Conservation (phyloP, 1,140 invertebrate species). For the Acromyrmex echinatior region DNA sequence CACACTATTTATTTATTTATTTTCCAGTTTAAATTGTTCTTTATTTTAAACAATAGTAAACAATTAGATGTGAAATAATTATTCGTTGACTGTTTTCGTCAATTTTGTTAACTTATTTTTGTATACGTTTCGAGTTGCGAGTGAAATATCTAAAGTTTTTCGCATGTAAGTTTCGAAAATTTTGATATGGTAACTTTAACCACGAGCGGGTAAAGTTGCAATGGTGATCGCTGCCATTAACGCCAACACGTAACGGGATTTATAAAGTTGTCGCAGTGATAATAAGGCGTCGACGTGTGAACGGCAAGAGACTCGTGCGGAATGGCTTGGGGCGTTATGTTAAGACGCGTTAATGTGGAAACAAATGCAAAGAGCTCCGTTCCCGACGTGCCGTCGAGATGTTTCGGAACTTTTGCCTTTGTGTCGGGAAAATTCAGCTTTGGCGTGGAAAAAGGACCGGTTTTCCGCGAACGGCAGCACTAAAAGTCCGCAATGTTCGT, state of each 20-base stretch:
- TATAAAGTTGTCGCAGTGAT: slow-evolving; percentile 32
- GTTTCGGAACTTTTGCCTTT: slow-evolving; percentile 46
- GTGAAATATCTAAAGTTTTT: too few species aligned
- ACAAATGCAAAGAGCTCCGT: slow-evolving; percentile 1
- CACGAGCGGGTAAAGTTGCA: background rate
- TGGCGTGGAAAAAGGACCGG: slow-evolving; percentile 2
- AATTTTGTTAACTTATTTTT: too few species aligned
- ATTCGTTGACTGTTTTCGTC: too few species aligned
- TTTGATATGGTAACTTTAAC: background rate
- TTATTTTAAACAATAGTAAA: too few species aligned
- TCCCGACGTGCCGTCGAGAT: slow-evolving; percentile 33
- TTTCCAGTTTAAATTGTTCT: too few species aligned
- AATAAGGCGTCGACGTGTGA: slow-evolving; percentile 39
- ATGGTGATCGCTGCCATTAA: slow-evolving; percentile 14
- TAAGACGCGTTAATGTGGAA: slow-evolving; percentile 54
- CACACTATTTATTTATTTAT: too few species aligned
- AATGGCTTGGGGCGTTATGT: slow-evolving; percentile 18
- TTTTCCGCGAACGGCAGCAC: background rate
- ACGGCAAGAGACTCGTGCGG: slow-evolving; percentile 1
- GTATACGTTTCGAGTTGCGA: too few species aligned
- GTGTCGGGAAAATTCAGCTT: slow-evolving; percentile 16
- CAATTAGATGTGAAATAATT: too few species aligned
- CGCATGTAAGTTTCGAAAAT: too few species aligned
- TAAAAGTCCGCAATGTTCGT: slow-evolving; percentile 32
- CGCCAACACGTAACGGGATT: slow-evolving; percentile 20